phyloP scores from a whole-genome alignment of 64 coral and sea anemone genomes.

The Montipora foliosa region DNA sequence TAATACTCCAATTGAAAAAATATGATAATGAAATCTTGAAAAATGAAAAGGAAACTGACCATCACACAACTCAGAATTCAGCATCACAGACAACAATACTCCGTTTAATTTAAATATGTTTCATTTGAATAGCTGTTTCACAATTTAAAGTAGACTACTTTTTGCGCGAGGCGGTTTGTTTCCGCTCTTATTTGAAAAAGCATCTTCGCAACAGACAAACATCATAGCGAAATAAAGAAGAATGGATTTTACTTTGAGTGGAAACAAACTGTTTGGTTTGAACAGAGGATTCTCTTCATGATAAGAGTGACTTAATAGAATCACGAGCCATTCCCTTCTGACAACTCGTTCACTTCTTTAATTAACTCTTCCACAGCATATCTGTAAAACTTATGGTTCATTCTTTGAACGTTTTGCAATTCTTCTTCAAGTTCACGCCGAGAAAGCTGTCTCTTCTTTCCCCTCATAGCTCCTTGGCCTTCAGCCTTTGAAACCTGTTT shows the following conservation, averaged over 20 bases:
- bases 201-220: background rate
- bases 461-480: background rate
- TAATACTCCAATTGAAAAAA: no score
- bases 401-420: conserved; percentile 35
- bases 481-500: conserved; percentile 6
- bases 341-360: conserved; percentile 29
- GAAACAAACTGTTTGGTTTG: no score
- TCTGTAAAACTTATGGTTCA: conserved; percentile 68
- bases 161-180: no score
- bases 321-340: background rate
- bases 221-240: background rate
- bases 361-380: conserved; percentile 64
- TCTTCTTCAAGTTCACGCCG: conserved; percentile 37
- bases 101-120: no score
- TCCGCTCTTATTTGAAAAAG: no score
- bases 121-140: no score
- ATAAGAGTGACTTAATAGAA: background rate
- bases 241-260: background rate
- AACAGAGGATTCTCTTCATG: no score
- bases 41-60: no score
- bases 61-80: no score
- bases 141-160: no score
- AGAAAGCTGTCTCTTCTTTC: conserved; percentile 19
- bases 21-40: no score
- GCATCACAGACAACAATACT: no score